phyloP scores from a whole-genome alignment of 2,797 vertebrate genomes.

The Sphenopsis melanotis region DNA sequence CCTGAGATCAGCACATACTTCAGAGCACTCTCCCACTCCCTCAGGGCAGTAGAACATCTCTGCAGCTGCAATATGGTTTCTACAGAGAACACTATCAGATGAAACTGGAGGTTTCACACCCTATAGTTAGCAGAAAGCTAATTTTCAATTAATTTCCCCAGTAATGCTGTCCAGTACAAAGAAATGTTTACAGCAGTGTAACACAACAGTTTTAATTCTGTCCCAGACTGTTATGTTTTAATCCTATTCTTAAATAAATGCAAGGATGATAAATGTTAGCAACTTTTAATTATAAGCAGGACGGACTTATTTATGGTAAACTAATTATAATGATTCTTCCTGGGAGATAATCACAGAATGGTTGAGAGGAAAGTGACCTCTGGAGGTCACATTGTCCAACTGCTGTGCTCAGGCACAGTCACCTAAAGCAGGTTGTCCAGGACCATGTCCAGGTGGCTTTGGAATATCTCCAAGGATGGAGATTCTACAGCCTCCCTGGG shows the following conservation, averaged over 20 bases:
- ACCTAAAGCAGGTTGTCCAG: background rate
- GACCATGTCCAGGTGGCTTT: background rate
- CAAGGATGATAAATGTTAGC: background rate
- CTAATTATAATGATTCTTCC: background rate
- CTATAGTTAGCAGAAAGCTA: background rate
- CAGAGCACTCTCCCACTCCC: background rate
- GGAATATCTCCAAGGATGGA: background rate
- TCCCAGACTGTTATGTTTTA: background rate
- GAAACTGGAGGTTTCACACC: background rate
- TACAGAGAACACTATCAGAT: background rate
- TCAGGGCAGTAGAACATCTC: background rate
- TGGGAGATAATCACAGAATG: background rate
- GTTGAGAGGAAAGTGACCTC: background rate
- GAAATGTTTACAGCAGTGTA: background rate
- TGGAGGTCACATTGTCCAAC: background rate
- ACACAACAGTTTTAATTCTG: background rate
- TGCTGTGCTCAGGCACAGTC: background rate
- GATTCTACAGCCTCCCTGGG: background rate
- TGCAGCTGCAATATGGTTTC: background rate
- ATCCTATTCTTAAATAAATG: background rate
- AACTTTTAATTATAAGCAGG: background rate
- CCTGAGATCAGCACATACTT: background rate
- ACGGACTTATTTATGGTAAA: background rate
- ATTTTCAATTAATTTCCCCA: background rate
- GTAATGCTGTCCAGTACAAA: background rate